Base-by-base conservation (phyloP, 1,140 invertebrate species). In the Apis dorsata region DNA sequence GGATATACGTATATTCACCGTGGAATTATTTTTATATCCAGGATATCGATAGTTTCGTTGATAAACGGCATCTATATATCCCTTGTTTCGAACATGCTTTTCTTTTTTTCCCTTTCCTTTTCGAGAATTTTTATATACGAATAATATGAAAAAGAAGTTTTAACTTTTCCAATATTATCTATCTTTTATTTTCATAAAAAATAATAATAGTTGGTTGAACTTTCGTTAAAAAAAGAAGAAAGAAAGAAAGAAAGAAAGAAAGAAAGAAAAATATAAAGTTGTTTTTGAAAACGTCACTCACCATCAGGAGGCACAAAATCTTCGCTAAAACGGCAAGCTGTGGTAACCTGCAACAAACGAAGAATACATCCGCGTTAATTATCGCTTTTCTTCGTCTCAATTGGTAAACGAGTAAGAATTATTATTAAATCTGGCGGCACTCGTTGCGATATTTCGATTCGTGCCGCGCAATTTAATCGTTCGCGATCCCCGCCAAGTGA, bases 281-380 rank as follows among this genome's bases (percentile, higher is more conserved):
- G 0, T n/a, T 21, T 60, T n/a, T n/a, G 0, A 60, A 44, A 62
- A 19, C 17, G 1, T 59, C 80, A 95, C 96, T 96, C 93, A 96
- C 96, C 96, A 96, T 97, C 95, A 96, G 96, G 96, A 96, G 96
- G 96, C 96, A 97, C 96, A 97, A 96, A 96, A 97, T 96, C 95
- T 96, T 96, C 95, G 96, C 96, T 96, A 96, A 96, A 96, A 97
- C 96, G 95, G 96, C 96, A 96, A 97, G 96, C 95, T 97, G 96
- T 97, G 96, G 96, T 97, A 97, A 97, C 96, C 96, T 97, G 95
- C 62, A 96, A 96, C 90, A 93, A 89, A 91, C 85, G 91, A 85
- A 87, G 70, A 76, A 79, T 44, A 44, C 11, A 68, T 19, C 72
- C 15, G 21, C 51, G 49, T 85, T 88, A 84, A 79, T 53, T 28